Percentiles rank a stretch among this genome's conserved stretches.
Conservation (phyloP, 2,113 vertebrate genomes). For the Indicator maculatus region DNA sequence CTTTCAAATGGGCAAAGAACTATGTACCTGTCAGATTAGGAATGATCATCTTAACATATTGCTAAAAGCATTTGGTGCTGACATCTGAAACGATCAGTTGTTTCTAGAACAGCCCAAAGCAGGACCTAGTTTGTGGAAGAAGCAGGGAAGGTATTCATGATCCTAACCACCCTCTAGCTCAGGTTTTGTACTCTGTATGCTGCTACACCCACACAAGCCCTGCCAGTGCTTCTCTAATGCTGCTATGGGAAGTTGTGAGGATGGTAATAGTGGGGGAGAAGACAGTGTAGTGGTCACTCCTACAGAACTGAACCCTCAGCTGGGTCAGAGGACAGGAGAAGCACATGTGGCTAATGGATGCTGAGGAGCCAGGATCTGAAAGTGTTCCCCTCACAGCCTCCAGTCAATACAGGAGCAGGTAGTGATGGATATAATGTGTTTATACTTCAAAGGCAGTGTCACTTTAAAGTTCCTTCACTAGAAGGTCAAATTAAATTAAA, state of each 20-base stretch:
- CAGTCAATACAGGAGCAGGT: not conserved
- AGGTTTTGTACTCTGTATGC: not conserved
- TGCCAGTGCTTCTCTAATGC: not conserved
- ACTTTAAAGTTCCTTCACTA: not conserved
- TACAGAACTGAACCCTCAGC: not conserved
- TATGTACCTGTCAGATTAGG: not conserved
- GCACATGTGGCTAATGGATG: not conserved
- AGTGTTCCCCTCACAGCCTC: not conserved
- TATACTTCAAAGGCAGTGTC: not conserved
- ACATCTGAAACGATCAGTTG: not conserved
- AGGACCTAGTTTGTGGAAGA: not conserved
- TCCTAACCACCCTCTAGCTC: not conserved
- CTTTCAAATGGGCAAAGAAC: not conserved
- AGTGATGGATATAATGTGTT: not conserved
- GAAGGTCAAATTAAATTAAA: not conserved
- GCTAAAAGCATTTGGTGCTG: not conserved
- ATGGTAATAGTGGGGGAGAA: not conserved
- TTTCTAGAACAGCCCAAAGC: not conserved
- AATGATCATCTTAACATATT: not conserved
- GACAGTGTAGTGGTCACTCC: not conserved
- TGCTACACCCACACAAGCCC: not conserved
- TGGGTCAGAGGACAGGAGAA: not conserved
- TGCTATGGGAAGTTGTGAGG: not conserved
- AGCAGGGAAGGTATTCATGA: not conserved
- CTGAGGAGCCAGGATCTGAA: not conserved